Base-by-base conservation (phyloP, 2,888 invertebrate species). In the Strigamia crassipes region DNA sequence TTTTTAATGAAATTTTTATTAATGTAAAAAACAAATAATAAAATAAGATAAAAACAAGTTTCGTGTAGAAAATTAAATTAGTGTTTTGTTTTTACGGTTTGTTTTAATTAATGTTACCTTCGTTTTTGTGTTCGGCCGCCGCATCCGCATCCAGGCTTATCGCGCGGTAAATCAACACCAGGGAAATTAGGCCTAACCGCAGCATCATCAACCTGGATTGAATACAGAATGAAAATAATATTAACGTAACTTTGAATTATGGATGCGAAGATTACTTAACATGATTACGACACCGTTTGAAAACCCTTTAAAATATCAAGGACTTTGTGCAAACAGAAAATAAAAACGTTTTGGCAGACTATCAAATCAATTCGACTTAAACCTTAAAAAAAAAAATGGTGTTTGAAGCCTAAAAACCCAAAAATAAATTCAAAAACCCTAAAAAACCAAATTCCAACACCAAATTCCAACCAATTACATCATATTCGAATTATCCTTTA, bases 241-340 rank as follows among this genome's bases (percentile, higher is more conserved):
- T 61, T 21, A 18, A 61, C 6, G 18, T 5, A 21, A 4, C n/a
- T 23, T 21, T 23, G 61, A 61, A 61, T 61, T 61, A 18, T 21
- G 23, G 21, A 21, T n/a, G 18, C 18, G 10, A 18, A 61, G 61
- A 61, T 61, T 61, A 61, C 23, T 61, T 61, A 61, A 61, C 61
- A 61, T 21, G 18, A 61, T 61, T 61, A 61, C 61, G 61, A 18
- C 61, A 61, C 18, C 2, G 23, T 18, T 61, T 18, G 2, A 9
- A 61, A 61, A 56, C n/a, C 18, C 61, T 61, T 61, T 61, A 61
- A 61, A 61, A 61, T 61, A 61, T 61, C 61, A 61, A 61, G 61
- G 61, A 18, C 61, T 61, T 61, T 18, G 61, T n/a, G n/a, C 21
- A 61, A 61, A n/a, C 23, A 61, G 18, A 18, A 61, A 46, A 46